phyloP scores from a whole-genome alignment of 2,888 invertebrate species.

The Agrotis segetum region DNA sequence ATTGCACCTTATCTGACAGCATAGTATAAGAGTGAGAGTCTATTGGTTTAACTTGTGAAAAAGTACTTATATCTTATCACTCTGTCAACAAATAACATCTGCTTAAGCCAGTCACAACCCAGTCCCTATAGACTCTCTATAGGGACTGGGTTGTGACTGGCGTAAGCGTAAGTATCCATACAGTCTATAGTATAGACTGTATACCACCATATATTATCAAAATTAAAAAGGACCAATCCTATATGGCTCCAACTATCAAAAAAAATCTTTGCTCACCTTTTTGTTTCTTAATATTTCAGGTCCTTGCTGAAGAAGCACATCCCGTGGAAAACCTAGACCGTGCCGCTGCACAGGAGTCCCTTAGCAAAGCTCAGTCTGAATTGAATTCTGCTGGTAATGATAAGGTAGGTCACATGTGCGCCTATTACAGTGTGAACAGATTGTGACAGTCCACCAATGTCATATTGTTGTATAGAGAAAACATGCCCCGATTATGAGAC shows the following conservation, averaged over 20 bases:
- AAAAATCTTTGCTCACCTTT: neutral
- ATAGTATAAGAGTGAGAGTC: no score
- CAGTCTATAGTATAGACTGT: no score
- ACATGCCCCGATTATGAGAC: neutral
- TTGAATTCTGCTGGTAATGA: slow-evolving; percentile 95
- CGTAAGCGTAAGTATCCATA: no score
- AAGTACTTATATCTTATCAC: no score
- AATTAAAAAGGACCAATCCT: neutral
- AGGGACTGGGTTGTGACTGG: no score
- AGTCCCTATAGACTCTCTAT: no score
- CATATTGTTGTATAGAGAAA: neutral
- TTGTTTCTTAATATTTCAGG: slow-evolving; percentile 83
- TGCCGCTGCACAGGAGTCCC: slow-evolving; percentile 95
- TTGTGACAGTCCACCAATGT: neutral
- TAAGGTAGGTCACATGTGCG: slow-evolving; percentile 86
- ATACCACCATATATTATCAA: no score
- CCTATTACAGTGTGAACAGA: neutral
- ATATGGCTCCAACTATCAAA: no score
- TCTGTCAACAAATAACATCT: no score
- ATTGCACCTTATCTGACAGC: no score
- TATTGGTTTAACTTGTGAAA: no score
- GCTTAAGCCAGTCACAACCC: no score
- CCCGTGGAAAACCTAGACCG: slow-evolving; percentile 95
- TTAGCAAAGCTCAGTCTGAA: slow-evolving; percentile 96
- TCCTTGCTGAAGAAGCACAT: slow-evolving; percentile 99